Base-by-base conservation (phyloP, 1,140 invertebrate species). In the Meloidogyne exigua region DNA sequence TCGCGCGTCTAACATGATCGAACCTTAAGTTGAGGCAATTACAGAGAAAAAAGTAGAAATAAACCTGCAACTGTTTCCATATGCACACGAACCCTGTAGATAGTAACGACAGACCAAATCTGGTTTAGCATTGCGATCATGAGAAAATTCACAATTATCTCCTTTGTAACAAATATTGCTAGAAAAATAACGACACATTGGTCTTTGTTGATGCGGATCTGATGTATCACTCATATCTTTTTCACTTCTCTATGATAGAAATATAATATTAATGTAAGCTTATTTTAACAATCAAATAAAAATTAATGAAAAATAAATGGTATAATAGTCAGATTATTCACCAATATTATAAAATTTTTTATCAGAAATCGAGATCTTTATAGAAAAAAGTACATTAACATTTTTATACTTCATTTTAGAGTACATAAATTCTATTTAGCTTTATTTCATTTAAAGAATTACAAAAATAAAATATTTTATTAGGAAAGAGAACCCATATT, bases 101-200 rank as follows among this genome's bases (percentile, higher is more conserved):
- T 81, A 80, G 39, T 81, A 80, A 28, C 69, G 65, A 69, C 78
- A 80, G 15, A 39, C 63, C 72, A 80, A 57, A 49, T 80, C 78
- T 11, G 68, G 79, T 18, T 68, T 64, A 10, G 49, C 79, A 68
- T 81, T 80, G 4, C 72, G 68, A 23, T 80, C 78, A 70, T 80
- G 78, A 26, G 78, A 80, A 77, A 81, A 80, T 21, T 25, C 36
- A 69, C 78, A 80, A 23, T 66, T 13, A 64, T 80, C 78, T 49
- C 78, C 78, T 10, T 66, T 57, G 39, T 42, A 66, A 49, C 78
- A 80, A 77, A 72, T 68, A 42, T 80, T 80, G 26, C 78, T 80
- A 13, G 79, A 63, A 64, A 80, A 80, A 62, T 80, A 80, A 9
- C 78, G 78, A 49, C 78, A 80, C 0, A 80, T 36, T 3, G 79